phyloP scores from a whole-genome alignment of 2,113 vertebrate genomes.

The Perognathus longimembris region DNA sequence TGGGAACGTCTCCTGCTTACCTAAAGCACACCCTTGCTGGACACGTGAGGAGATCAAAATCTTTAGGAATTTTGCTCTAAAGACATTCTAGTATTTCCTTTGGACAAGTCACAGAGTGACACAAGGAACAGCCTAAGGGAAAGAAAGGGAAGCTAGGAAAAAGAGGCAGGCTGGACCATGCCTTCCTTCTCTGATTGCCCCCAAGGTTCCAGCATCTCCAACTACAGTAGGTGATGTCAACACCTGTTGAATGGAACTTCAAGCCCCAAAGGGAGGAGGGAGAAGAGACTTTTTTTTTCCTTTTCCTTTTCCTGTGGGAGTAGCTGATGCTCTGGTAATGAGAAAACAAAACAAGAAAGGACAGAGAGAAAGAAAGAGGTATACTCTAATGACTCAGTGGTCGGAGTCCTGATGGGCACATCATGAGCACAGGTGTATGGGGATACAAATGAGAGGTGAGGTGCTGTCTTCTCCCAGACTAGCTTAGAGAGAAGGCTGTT shows the following conservation, averaged over 20 bases:
- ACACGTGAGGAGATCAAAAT: not conserved
- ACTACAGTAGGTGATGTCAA: not conserved
- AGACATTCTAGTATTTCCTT: not conserved
- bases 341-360: conserved; percentile 69
- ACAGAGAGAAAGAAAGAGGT: conserved; percentile 31
- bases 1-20: not conserved
- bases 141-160: not conserved
- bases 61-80: conserved; percentile 27
- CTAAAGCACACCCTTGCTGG: not conserved
- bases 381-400: not conserved
- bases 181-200: not conserved
- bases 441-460: not conserved
- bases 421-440: not conserved
- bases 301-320: conserved; percentile 10
- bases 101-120: not conserved
- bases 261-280: not conserved
- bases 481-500: not conserved
- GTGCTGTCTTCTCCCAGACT: not conserved
- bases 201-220: not conserved
- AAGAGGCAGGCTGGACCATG: not conserved
- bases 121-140: not conserved
- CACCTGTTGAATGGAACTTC: not conserved
- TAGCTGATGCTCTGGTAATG: conserved; percentile 27
- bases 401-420: not conserved
- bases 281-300: not conserved